These are phyloP conservation scores for Sinonovacula constricta DNA, from an alignment of 1,140 invertebrate species.

Conservation along the genomic window DNA sequence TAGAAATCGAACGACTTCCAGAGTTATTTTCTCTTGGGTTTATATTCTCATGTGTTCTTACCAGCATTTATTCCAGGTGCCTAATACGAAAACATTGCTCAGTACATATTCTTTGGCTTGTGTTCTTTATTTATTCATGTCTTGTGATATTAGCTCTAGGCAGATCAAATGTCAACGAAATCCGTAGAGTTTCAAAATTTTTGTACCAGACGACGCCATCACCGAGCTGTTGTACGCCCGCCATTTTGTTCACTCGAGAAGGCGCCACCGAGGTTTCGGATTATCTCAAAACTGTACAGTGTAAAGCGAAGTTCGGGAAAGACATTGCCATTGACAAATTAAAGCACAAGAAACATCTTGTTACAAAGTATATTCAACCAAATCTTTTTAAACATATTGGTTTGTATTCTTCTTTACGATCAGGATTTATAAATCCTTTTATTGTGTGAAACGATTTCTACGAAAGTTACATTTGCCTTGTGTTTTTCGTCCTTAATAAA, in stretches of 20 bases:
- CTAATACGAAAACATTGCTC: too few species aligned
- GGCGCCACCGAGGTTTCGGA: not conserved
- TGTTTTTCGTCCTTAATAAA: too few species aligned
- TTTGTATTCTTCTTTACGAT: not conserved
- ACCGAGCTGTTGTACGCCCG: slow-evolving; percentile 16
- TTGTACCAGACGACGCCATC: slow-evolving; percentile 20
- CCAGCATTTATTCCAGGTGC: not conserved
- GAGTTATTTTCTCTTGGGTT: slow-evolving; percentile 11
- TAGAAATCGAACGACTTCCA: slow-evolving; percentile 4
- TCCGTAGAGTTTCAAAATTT: slow-evolving; percentile 1
- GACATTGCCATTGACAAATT: slow-evolving; percentile 8
- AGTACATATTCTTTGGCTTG: not conserved
- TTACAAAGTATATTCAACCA: slow-evolving; percentile 5
- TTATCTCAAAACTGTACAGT: slow-evolving; percentile 1
- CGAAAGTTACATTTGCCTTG: too few species aligned
- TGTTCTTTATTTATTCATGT: slow-evolving; percentile 2
- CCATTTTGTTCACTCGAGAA: slow-evolving; percentile 18
- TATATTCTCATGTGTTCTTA: not conserved
- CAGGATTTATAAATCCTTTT: slow-evolving; percentile 1
- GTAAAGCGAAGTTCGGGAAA: slow-evolving; percentile 13
- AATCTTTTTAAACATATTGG: slow-evolving; percentile 23
- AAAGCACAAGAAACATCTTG: not conserved
- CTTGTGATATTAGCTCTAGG: slow-evolving; percentile 13
- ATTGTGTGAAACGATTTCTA: too few species aligned
- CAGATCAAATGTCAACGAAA: slow-evolving; percentile 5